Conservation (phyloP, 1,140 invertebrate species). For the Gryllus bimaculatus region DNA sequence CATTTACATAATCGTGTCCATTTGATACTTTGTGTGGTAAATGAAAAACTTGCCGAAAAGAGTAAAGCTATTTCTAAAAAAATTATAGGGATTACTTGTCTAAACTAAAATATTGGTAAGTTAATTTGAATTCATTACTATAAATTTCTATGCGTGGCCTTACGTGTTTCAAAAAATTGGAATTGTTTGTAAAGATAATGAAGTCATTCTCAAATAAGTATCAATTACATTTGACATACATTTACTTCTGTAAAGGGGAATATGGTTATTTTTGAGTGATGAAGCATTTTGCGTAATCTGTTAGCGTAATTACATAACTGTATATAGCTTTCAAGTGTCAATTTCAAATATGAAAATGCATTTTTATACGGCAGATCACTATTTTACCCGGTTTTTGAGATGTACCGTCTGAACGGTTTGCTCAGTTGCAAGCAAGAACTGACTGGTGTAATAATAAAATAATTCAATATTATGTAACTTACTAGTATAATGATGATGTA, state of each 20-base stretch:
- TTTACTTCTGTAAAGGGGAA: not conserved
- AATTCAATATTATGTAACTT: not conserved
- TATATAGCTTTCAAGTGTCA: constrained; percentile 1
- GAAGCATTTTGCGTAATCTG: not conserved
- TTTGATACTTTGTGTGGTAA: not conserved
- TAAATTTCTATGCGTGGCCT: not conserved
- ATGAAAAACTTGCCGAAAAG: not conserved
- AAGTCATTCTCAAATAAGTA: not conserved
- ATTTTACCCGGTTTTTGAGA: not conserved
- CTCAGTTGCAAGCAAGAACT: constrained; percentile 3
- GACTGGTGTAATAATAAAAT: not conserved
- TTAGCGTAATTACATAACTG: not conserved
- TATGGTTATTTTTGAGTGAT: not conserved
- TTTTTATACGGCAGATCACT: not conserved
- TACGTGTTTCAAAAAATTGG: not conserved
- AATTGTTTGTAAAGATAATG: not conserved
- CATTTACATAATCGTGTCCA: not conserved
- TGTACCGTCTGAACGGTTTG: not conserved
- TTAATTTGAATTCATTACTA: not conserved
- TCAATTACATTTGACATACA: not conserved
- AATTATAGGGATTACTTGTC: not conserved
- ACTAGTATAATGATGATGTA: not conserved
- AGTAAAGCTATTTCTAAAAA: not conserved
- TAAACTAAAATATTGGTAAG: not conserved
- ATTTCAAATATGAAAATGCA: constrained; percentile 2